Conservation (phyloP, 2,797 vertebrate genomes). For the Cottoperca gobio region DNA sequence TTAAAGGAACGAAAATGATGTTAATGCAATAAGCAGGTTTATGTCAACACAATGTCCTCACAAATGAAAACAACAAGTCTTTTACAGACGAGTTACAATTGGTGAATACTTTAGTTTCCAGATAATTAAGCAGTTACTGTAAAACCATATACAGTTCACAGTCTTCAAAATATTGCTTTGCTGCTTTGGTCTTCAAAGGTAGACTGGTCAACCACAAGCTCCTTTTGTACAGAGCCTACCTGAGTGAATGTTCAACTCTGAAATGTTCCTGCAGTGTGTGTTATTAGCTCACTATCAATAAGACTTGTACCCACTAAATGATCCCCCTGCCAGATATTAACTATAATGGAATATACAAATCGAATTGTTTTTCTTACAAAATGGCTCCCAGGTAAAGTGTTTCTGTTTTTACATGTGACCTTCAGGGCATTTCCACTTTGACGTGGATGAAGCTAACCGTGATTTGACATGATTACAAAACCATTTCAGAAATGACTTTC, state of each 20-base stretch:
- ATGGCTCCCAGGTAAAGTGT: conserved; percentile 1
- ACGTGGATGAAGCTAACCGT: conserved; percentile 38
- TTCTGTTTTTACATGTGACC: conserved; percentile 35
- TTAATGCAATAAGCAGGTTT: too few species aligned
- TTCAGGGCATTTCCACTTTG: conserved; percentile 47
- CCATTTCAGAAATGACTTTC: conserved; percentile 69
- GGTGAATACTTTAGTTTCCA: background rate
- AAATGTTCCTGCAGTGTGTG: background rate
- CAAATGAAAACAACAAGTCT: background rate
- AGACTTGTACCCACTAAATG: background rate
- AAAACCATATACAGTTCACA: background rate
- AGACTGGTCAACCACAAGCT: background rate
- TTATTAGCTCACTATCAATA: background rate
- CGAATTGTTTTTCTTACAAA: background rate
- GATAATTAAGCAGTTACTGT: background rate
- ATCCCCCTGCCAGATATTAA: background rate
- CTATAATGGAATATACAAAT: background rate
- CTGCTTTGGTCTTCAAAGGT: background rate
- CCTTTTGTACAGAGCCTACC: background rate
- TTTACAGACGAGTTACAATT: background rate
- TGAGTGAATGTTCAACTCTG: background rate
- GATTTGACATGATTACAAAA: conserved; percentile 69
- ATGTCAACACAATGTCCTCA: background rate
- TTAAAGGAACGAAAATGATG: background rate
- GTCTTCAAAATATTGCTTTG: background rate